A percentile compares a stretch with the other conserved stretches of the same genome.
Conservation (phyloP, 92 coral and sea anemone genomes). For the Phenganax marumi region DNA sequence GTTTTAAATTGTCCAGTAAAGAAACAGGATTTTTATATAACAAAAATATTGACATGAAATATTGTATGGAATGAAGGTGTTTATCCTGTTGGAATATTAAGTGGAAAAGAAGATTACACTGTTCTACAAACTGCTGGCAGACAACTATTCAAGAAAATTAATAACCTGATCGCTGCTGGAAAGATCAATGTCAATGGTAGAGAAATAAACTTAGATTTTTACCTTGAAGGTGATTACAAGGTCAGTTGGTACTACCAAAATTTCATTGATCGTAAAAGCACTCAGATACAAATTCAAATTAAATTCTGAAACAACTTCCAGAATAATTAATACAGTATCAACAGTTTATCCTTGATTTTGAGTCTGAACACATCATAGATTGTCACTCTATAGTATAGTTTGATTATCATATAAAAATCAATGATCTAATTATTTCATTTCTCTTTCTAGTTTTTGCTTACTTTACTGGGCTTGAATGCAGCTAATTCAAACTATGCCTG, state of each 20-base stretch:
- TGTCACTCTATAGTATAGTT: background rate
- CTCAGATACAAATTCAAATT: background rate
- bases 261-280: background rate
- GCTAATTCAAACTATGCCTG: slow-evolving; percentile 24
- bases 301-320: background rate
- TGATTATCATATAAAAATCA: background rate
- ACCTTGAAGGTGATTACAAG: slow-evolving; percentile 43
- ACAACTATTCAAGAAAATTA: slow-evolving; percentile 26
- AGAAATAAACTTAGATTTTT: slow-evolving; percentile 37
- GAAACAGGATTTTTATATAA: background rate
- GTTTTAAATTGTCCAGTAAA: background rate
- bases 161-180: slow-evolving; percentile 31
- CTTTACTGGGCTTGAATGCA: slow-evolving; percentile 29
- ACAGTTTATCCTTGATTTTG: no score
- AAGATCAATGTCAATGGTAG: slow-evolving; percentile 32
- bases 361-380: no score
- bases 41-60: background rate
- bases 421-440: background rate
- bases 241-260: background rate
- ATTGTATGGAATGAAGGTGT: slow-evolving; percentile 28
- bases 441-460: slow-evolving; percentile 20
- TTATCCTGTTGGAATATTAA: slow-evolving; percentile 34
- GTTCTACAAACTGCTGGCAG: slow-evolving; percentile 38
- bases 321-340: no score
- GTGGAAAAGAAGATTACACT: slow-evolving; percentile 37